A percentile compares a stretch with the other conserved stretches of the same genome.
Conservation (phyloP, 1,140 invertebrate species). For the Nasonia vitripennis region DNA sequence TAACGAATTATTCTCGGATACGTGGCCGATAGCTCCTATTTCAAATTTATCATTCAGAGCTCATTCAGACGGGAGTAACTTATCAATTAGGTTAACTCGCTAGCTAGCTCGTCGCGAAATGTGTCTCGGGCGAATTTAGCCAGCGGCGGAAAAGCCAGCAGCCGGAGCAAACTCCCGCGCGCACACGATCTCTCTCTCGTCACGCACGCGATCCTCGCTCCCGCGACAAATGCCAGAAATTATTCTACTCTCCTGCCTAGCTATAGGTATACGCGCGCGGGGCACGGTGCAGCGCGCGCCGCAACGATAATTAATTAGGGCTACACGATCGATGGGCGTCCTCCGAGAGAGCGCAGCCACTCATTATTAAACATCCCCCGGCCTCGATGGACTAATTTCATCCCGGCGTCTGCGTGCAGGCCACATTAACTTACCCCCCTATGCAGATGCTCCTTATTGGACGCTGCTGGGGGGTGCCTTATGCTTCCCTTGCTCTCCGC, state of each 20-base stretch:
- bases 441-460: constrained; percentile 34
- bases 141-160: neutral
- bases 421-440: constrained; percentile 28
- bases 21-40: neutral
- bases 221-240: constrained; percentile 48
- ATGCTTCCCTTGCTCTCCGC: neutral
- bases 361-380: constrained; percentile 66
- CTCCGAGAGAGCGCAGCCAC: constrained; percentile 57
- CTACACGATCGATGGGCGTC: constrained; percentile 62
- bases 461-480: neutral
- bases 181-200: neutral
- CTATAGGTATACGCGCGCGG: neutral
- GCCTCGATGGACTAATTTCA: constrained; percentile 61
- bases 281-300: neutral
- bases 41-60: constrained; percentile 48
- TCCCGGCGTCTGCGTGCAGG: neutral
- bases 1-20: constrained; percentile 35
- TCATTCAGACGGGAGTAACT: constrained; percentile 46
- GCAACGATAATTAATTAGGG: constrained; percentile 65
- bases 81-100: constrained; percentile 50
- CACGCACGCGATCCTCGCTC: constrained; percentile 20
- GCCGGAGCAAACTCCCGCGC: neutral
- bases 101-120: constrained; percentile 23
- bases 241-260: constrained; percentile 26
- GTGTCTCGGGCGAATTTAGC: constrained; percentile 41